Evolutionary conservation across 2,797 vertebrate genomes (phyloP), one percentile per base, ranked within the genome.

Genomic region (Cebuella pygmaea): DNA sequence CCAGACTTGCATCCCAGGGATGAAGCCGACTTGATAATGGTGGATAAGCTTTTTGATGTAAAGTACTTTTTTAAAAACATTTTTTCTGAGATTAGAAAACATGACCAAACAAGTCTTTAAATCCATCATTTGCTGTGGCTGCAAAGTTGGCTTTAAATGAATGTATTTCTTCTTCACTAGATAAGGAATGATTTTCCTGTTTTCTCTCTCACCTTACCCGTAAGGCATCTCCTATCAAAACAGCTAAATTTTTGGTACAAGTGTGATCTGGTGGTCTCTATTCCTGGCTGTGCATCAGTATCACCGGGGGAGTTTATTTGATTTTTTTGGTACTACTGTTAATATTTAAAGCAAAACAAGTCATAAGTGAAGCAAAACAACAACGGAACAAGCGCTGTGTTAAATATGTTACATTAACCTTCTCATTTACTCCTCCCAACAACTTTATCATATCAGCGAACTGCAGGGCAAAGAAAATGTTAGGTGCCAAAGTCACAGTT

Each of bases 141-240:
- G 79, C 50, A 72, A 57, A 89, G 19, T 39, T 72, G 44, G 57
- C 67, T 95, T 90, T 59, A 87, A 96, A 81, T 39, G 64, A 92
- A 90, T 50, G 27, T 36, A 39, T 74, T 52, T 92, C 33, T 55
- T 92, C 46, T 67, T 92, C 30, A 44, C 61, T 50, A 24, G 48
- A 12, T 64, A 76, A 89, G 36, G 52, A 83, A 44, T 88, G n/a
- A 52, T 93, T 81, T 76, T 33, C 33, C 27, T 52, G 6, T 78
- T 64, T 87, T 67, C 30, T 59, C 46, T 87, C 64, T 89, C n/a
- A 22, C 13, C 52, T 76, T 27, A 12, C 39, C 41, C 52, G 46
- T 11, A 27, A 76, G 41, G 27, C 33, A 44, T 78, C 27, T 57
- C 41, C 48, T 50, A 59, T 72, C 70, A 92, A 61, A 59, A 24